These are phyloP conservation scores for Hymenopus coronatus DNA, from an alignment of 2,888 invertebrate species.

Conservation along the genomic window DNA sequence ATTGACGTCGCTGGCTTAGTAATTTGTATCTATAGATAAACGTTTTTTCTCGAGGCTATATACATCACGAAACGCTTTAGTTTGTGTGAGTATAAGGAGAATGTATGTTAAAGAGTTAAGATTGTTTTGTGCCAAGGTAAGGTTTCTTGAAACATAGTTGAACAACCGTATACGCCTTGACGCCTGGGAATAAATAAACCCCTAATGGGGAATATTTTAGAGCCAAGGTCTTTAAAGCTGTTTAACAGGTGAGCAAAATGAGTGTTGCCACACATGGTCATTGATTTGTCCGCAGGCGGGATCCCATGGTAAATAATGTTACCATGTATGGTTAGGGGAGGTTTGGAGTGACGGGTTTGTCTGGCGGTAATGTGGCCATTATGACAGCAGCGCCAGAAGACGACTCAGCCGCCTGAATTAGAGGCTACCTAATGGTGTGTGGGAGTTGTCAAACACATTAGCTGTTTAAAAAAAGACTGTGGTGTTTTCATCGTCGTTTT, in stretches of 20 bases:
- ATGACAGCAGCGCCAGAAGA: background rate
- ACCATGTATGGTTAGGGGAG: background rate
- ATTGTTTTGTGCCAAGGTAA: too few relatives aligned
- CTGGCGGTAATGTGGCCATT: background rate
- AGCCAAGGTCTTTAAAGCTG: background rate
- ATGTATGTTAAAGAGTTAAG: too few relatives aligned
- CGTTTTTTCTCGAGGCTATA: too few relatives aligned
- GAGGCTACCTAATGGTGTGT: background rate
- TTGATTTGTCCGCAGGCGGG: background rate
- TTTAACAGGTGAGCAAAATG: background rate
- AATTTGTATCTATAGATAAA: too few relatives aligned
- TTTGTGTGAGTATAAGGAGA: too few relatives aligned
- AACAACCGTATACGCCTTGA: background rate
- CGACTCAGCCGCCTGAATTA: background rate
- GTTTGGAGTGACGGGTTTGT: background rate
- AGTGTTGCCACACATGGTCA: background rate
- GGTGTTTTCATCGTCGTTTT: background rate
- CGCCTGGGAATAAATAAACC: background rate
- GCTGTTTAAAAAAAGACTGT: background rate
- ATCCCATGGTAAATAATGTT: background rate
- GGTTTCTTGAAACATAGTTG: too few relatives aligned
- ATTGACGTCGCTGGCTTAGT: too few relatives aligned
- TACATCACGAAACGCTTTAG: too few relatives aligned
- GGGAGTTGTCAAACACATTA: background rate
- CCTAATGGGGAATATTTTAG: background rate